Base-by-base conservation (phyloP, 64 coral and sea anemone species). In the Montipora cactus region DNA sequence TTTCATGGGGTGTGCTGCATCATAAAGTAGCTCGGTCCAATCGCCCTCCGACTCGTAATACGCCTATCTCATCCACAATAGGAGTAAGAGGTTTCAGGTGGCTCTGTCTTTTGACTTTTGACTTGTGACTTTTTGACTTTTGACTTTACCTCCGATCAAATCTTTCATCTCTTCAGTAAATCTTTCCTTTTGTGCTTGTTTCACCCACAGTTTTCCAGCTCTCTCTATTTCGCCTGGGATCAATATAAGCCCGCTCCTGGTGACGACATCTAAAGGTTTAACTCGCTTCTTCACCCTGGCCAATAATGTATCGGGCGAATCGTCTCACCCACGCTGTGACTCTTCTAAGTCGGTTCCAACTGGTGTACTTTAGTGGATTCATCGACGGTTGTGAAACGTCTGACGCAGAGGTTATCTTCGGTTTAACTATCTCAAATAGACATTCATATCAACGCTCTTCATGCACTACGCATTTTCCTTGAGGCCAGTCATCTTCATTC, bases 151-250 rank as follows among this genome's bases (percentile, higher is more conserved):
- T 47, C 61, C 49, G 0, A 21, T 77, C 47, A 86, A 77, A 13
- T 59, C 37, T 15, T 47, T 3, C 14, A 93, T 64, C 4, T 87
- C 81, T n/a, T 79, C 21, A 19, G 83, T 4, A 67, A 87, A 80
- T 87, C 83, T 74, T 19, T 87, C 91, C 1, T 67, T 79, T 48
- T 87, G 82, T 93, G 75, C 91, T 28, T 77, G 76, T 50, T 55
- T 87, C 7, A 93, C 10, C 51, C 91, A 73, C 19, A 78, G 51
- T 61, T 87, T 49, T 88, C 78, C 83, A 10, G 83, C 91, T 44
- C 51, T 9, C 1, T 87, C 78, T 58, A 88, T 18, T 50, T 67
- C 49, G 50, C 8, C 61, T 57, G 25, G 49, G 55, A 50, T 80
- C 7, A 80, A 25, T 8, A 11, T 9, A 20, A 0, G 49, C 57